A percentile compares a stretch with the other conserved stretches of the same genome.
Evolutionary conservation across 2,888 invertebrate genomes (phyloP).

Genomic region (Zygothrica quintamaculata): DNA sequence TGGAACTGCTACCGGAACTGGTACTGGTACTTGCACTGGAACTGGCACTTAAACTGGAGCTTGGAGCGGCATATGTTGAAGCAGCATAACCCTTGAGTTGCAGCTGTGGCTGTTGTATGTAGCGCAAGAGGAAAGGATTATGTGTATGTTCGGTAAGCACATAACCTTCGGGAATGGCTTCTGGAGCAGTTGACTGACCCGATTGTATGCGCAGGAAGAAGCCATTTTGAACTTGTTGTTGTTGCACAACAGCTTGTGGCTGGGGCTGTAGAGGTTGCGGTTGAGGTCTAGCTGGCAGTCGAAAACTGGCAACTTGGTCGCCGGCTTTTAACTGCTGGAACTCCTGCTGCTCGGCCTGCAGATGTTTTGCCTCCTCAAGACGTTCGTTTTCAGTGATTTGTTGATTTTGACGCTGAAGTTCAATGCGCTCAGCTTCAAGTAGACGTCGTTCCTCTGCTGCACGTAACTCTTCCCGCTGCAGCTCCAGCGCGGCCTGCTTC

Average conservation of each 20-base stretch:
- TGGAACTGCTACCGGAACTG: not conserved
- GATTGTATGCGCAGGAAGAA: slow-evolving; percentile 69
- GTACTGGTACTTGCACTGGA: not conserved
- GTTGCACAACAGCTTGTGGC: slow-evolving; percentile 45
- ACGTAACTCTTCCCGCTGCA: slow-evolving; percentile 63
- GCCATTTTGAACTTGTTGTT: slow-evolving; percentile 67
- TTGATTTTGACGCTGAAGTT: slow-evolving; percentile 53
- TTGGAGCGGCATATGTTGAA: too few species aligned
- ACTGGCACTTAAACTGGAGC: too few species aligned
- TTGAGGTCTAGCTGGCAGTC: slow-evolving; percentile 26
- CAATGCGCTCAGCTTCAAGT: slow-evolving; percentile 61
- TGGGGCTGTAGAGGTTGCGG: slow-evolving; percentile 7
- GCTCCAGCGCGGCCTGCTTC: slow-evolving; percentile 60
- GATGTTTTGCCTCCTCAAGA: slow-evolving; percentile 33
- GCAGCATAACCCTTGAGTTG: not conserved
- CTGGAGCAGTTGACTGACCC: slow-evolving; percentile 31
- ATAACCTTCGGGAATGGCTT: slow-evolving; percentile 11
- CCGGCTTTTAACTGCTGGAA: slow-evolving; percentile 7
- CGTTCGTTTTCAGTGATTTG: slow-evolving; percentile 54
- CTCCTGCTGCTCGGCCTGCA: slow-evolving; percentile 43
- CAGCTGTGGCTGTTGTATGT: slow-evolving; percentile 35
- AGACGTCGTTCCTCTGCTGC: slow-evolving; percentile 56
- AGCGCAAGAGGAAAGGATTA: slow-evolving; percentile 69
- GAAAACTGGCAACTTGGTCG: slow-evolving; percentile 16
- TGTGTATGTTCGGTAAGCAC: slow-evolving; percentile 29